Percentiles rank a stretch among this genome's conserved stretches.
phyloP scores from a whole-genome alignment of 1,140 invertebrate genomes.

The Zaprionus camerounensis region DNA sequence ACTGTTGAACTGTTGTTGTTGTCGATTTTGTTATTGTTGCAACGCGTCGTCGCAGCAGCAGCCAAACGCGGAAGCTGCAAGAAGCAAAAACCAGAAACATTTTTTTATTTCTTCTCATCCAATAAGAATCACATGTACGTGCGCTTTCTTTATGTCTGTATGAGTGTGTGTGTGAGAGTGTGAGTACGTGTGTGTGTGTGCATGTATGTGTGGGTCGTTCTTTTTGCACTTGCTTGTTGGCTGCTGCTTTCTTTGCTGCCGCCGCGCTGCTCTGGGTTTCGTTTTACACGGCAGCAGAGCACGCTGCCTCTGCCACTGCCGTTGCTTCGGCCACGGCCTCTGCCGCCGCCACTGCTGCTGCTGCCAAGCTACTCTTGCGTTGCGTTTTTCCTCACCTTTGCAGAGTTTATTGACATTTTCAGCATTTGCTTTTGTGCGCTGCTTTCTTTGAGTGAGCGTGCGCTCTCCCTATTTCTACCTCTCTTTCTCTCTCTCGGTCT shows the following conservation, averaged over 20 bases:
- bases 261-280: constrained; percentile 53
- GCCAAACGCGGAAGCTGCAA: constrained; percentile 72
- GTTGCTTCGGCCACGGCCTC: constrained; percentile 16
- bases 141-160: constrained; percentile 52
- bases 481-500: constrained; percentile 25
- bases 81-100: constrained; percentile 68
- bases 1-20: constrained; percentile 54
- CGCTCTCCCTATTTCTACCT: constrained; percentile 53
- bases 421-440: constrained; percentile 77
- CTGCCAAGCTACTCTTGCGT: constrained; percentile 64
- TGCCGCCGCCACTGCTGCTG: constrained; percentile 17
- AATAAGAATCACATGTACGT: constrained; percentile 64
- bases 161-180: constrained; percentile 5
- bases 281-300: constrained; percentile 63
- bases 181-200: constrained; percentile 7
- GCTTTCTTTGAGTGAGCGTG: constrained; percentile 71
- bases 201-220: constrained; percentile 32
- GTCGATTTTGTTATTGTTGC: constrained; percentile 22
- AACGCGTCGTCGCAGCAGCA: constrained; percentile 10
- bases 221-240: constrained; percentile 67
- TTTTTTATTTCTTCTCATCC: constrained; percentile 43
- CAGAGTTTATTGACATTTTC: constrained; percentile 83
- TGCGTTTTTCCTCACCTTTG: constrained; percentile 81
- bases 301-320: constrained; percentile 17
- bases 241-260: constrained; percentile 65